Evolutionary conservation across 2,797 vertebrate species (phyloP), one percentile per base, ranked within the genome.

Genomic region (Onychomys arenicola): DNA sequence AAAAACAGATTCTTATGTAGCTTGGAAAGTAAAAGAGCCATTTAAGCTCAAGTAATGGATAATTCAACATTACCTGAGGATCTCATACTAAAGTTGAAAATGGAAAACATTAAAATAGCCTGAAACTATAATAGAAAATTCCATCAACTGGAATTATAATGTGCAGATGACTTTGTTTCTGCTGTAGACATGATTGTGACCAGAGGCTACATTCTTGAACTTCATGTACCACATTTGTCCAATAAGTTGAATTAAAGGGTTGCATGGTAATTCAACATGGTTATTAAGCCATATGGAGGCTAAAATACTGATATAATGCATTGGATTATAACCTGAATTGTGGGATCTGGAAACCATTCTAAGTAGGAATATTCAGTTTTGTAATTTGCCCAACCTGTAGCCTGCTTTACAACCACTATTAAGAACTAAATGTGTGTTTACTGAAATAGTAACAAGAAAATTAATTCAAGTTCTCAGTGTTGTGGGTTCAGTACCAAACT

Each of bases 261-360:
- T 97, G 73, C 90, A 96, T 96, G 95, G 93, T 97, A 95, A 97
- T 97, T 97, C 95, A 97, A 90, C 97, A 97, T 55, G 90, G 94
- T 89, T 97, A 92, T 97, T 97, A 96, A 96, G 96, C 90, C 92
- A 96, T 89, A 89, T 86, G 82, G 88, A 97, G 92, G 63, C 52
- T 92, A 95, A 96, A 96, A 94, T 94, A 96, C 85, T 95, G 90
- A 96, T 94, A 98, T 82, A 95, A 94, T 96, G 49, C 69, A 82
- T 88, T 97, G 92, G 85, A 95, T 95, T 97, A 90, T 86, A 96
- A 93, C 88, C 67, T 92, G 85, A 92, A 93, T 92, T 96, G 49
- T 90, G n/a, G 88, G 95, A 59, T 76, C 91, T 96, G 76, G 83
- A 95, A 95, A 94, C 2, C 57, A 76, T 97, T 97, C 89, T 93